Percentiles rank a stretch among this genome's conserved stretches.
Evolutionary conservation across 2,797 vertebrate species (phyloP).

Genomic region (Lithobates sylvaticus): DNA sequence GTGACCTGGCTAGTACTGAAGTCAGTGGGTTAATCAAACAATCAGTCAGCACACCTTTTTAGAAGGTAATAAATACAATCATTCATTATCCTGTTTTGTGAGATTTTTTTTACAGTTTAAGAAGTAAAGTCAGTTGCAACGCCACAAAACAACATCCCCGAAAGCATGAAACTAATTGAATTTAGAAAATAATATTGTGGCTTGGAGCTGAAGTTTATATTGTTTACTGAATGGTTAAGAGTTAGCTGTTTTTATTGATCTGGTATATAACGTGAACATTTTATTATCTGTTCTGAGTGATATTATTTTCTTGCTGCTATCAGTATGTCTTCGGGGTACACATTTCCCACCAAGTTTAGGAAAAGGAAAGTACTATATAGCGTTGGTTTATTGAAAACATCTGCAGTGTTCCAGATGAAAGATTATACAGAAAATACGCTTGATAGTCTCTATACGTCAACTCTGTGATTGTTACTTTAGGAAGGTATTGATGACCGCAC

Average conservation of each 20-base stretch:
- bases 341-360: not conserved
- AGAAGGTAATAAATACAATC: too few relatives aligned
- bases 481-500: not conserved
- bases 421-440: conserved; percentile 8
- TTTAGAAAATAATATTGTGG: conserved; percentile 28
- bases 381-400: not conserved
- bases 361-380: not conserved
- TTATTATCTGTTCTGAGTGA: conserved; percentile 34
- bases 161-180: conserved; percentile 41
- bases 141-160: not conserved
- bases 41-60: too few relatives aligned
- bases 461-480: not conserved
- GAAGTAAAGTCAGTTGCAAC: conserved; percentile 15
- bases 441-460: conserved; percentile 3
- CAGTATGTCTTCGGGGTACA: conserved; percentile 17
- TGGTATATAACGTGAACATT: conserved; percentile 34
- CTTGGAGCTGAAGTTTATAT: conserved; percentile 33
- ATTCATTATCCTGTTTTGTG: too few relatives aligned
- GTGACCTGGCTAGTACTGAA: too few relatives aligned
- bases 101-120: not conserved
- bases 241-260: conserved; percentile 27
- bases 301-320: conserved; percentile 35
- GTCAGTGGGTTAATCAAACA: too few relatives aligned
- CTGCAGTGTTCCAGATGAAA: not conserved
- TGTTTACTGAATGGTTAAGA: conserved; percentile 19